phyloP scores from a whole-genome alignment of 2,888 invertebrate genomes.

The Watsonalla cultraria region DNA sequence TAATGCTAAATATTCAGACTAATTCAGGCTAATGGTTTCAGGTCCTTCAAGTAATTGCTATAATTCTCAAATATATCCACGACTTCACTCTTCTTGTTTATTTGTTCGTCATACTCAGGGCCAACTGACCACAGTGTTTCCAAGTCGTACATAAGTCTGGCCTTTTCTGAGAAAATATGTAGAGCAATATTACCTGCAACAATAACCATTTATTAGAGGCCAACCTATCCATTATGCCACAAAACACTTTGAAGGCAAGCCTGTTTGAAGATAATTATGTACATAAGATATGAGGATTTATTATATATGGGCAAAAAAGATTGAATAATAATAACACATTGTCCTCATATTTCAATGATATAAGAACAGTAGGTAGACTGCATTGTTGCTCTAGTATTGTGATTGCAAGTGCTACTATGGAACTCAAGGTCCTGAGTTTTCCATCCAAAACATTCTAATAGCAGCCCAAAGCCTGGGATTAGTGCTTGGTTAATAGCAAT shows the following conservation, averaged over 20 bases:
- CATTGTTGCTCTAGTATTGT: too few species aligned
- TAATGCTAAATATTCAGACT: background rate
- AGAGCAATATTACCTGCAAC: slow-evolving; percentile 92
- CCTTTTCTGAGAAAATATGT: slow-evolving; percentile 88
- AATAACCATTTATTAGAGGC: slow-evolving; percentile 12
- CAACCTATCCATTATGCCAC: background rate
- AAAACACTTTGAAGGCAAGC: background rate
- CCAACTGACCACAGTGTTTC: slow-evolving; percentile 96
- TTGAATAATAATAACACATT: too few species aligned
- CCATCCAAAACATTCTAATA: too few species aligned
- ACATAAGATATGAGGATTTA: background rate
- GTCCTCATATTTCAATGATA: too few species aligned
- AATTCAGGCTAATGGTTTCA: slow-evolving; percentile 77
- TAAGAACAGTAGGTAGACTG: too few species aligned
- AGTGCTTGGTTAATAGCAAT: too few species aligned
- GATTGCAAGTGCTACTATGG: too few species aligned
- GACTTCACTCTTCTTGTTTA: slow-evolving; percentile 80
- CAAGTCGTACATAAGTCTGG: slow-evolving; percentile 87
- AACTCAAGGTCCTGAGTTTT: too few species aligned
- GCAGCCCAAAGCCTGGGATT: too few species aligned
- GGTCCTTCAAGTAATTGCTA: slow-evolving; percentile 80
- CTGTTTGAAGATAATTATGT: background rate
- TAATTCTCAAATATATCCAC: slow-evolving; percentile 83
- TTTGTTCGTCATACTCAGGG: slow-evolving; percentile 85
- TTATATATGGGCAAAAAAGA: too few species aligned